Percentiles rank a stretch among this genome's conserved stretches.
Conservation (phyloP, 2,888 invertebrate genomes). For the Acanthosoma haemorrhoidale region DNA sequence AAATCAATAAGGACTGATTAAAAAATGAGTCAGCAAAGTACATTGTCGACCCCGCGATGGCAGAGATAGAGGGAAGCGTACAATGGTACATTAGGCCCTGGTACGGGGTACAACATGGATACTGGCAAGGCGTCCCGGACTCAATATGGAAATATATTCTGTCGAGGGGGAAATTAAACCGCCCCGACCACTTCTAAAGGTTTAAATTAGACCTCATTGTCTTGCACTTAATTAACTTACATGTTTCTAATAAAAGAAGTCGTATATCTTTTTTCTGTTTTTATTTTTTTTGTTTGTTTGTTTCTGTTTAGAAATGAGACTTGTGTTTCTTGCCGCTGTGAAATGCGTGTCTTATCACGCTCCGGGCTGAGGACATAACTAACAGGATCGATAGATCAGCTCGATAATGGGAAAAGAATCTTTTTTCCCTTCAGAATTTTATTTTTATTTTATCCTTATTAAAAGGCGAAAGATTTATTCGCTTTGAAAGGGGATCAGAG, state of each 20-base stretch:
- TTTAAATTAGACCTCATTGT: constrained; percentile 3
- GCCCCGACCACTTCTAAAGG: no score
- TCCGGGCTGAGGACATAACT: not conserved
- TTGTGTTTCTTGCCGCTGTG: not conserved
- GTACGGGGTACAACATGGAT: no score
- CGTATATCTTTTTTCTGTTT: not conserved
- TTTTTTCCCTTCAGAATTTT: no score
- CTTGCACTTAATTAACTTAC: constrained; percentile 4
- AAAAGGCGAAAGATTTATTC: no score
- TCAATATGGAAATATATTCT: not conserved
- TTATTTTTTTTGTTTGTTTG: no score
- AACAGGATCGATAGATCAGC: not conserved
- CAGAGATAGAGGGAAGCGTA: not conserved
- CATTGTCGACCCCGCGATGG: not conserved
- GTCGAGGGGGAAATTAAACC: no score
- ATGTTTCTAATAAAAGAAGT: constrained; percentile 5
- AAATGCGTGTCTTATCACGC: not conserved
- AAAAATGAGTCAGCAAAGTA: not conserved
- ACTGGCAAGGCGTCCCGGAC: not conserved
- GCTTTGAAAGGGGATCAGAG: no score
- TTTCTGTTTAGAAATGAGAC: no score
- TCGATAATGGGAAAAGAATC: not conserved
- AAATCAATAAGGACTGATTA: not conserved
- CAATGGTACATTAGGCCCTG: not conserved
- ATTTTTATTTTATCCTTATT: no score